A percentile compares a stretch with the other conserved stretches of the same genome.
Conservation (phyloP, 2,113 vertebrate species). For the Prochilodus magdalenae region DNA sequence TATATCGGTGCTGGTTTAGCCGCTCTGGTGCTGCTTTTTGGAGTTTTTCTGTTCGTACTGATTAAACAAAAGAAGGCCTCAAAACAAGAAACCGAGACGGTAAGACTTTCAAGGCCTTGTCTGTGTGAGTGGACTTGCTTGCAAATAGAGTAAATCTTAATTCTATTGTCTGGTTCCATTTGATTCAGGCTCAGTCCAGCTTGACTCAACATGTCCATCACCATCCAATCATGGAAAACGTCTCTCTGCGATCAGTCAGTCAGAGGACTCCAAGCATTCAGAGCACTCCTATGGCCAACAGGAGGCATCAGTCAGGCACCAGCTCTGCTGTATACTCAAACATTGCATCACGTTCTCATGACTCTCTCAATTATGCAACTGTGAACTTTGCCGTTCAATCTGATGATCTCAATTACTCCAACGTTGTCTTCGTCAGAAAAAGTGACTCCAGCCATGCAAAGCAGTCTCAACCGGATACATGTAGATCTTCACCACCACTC, state of each 20-base stretch:
- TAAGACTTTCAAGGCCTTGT: background rate
- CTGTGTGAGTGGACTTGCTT: too few relatives aligned
- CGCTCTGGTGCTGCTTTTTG: conserved; percentile 38
- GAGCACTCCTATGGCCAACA: background rate
- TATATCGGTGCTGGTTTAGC: conserved; percentile 53
- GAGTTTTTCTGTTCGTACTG: conserved; percentile 43
- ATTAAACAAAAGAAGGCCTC: conserved; percentile 41
- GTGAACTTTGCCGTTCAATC: background rate
- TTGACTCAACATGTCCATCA: background rate
- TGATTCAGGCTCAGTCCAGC: background rate
- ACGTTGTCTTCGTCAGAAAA: conserved; percentile 45
- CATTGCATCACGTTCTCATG: background rate
- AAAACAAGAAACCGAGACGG: background rate
- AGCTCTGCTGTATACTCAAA: background rate
- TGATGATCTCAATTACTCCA: conserved; percentile 53
- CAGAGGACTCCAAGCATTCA: background rate
- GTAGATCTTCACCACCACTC: background rate
- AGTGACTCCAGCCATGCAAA: background rate
- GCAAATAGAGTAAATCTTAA: background rate
- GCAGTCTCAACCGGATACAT: background rate
- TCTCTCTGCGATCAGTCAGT: background rate
- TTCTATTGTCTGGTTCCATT: too few relatives aligned
- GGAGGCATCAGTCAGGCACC: background rate
- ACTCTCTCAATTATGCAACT: background rate
- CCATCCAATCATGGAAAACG: background rate